Base-by-base conservation (phyloP, 2,888 invertebrate genomes). In the Timema podura region DNA sequence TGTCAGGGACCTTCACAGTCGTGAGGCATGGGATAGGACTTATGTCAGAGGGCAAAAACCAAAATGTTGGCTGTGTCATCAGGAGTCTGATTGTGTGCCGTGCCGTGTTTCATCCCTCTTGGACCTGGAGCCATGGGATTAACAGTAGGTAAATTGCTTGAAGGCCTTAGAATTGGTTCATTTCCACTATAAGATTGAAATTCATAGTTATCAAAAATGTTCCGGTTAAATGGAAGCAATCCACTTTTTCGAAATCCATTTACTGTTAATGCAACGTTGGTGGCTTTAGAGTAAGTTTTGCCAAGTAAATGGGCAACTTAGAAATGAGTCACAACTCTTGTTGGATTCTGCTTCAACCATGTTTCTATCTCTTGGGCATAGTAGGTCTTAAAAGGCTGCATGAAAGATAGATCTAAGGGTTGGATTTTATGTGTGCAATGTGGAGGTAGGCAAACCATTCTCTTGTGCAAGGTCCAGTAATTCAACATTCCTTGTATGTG, bases 401-500 rank as follows among this genome's bases (percentile, higher is more conserved):
- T 65, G 16, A 65, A 65, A 5, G 46, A 5, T 6, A 13, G 47
- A 47, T 47, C 48, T 9, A 46, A 16, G 48, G 65, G 65, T 15
- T 65, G 65, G 48, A 48, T 48, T 65, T 65, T 65, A 10, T 65
- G 46, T 48, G n/a, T 47, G 65, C 65, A 46, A n/a, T 44, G 45
- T 10, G 65, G 65, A n/a, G 65, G 65, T 47, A 65, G 47, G 47
- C 65, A 65, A 5, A 65, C 65, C 47, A 65, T 47, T 65, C 11
- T 65, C 46, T n/a, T 9, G 47, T 47, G 65, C 47, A 47, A 7
- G 47, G 15, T 65, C 65, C 10, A 65, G 65, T 45, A 65, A 13
- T 44, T 65, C 46, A 46, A 70, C 45, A 51, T 73, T 74, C 48
- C 70, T 67, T 5, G 69, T 73, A 65, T 74, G 73, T 51, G 64